A percentile compares a stretch with the other conserved stretches of the same genome.
These are phyloP conservation scores for Orius laevigatus DNA, from an alignment of 1,140 invertebrate genomes.

Conservation along the genomic window DNA sequence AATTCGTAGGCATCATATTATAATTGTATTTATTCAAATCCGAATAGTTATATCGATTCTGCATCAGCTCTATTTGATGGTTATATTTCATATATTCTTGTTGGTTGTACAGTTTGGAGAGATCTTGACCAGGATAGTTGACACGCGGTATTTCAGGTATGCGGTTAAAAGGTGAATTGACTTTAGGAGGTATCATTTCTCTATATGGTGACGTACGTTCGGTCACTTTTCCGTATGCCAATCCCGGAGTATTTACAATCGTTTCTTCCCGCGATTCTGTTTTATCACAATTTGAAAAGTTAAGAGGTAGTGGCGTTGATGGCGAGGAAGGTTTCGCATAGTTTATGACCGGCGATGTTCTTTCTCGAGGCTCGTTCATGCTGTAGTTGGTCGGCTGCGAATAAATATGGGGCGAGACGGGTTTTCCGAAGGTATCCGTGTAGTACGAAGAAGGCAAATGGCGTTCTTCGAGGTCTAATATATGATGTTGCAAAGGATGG, in stretches of 20 bases:
- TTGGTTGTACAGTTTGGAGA: slow-evolving; percentile 13
- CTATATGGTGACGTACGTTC: slow-evolving; percentile 11
- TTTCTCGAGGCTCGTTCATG: slow-evolving; percentile 5
- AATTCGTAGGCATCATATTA: slow-evolving; percentile 10
- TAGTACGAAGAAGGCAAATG: neutral
- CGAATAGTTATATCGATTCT: slow-evolving; percentile 2
- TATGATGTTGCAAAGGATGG: slow-evolving; percentile 15
- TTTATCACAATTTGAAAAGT: slow-evolving; percentile 14
- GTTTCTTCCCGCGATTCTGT: slow-evolving; percentile 2
- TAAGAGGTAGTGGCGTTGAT: slow-evolving; percentile 6
- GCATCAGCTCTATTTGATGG: slow-evolving; percentile 19
- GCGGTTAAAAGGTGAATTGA: slow-evolving; percentile 17
- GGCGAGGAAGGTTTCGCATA: slow-evolving; percentile 1
- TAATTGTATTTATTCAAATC: too few relatives aligned
- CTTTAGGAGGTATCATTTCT: slow-evolving; percentile 17
- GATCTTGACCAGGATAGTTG: slow-evolving; percentile 1
- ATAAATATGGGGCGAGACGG: slow-evolving; percentile 13
- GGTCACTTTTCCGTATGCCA: slow-evolving; percentile 11
- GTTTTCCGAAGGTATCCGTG: neutral
- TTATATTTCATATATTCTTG: slow-evolving; percentile 9
- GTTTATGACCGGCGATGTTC: slow-evolving; percentile 2
- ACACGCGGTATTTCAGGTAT: slow-evolving; percentile 14
- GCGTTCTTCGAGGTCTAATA: slow-evolving; percentile 13
- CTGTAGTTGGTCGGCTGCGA: slow-evolving; percentile 13
- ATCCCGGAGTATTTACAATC: slow-evolving; percentile 8